phyloP scores from a whole-genome alignment of 1,140 invertebrate species.

The Lysiphlebus fabarum region DNA sequence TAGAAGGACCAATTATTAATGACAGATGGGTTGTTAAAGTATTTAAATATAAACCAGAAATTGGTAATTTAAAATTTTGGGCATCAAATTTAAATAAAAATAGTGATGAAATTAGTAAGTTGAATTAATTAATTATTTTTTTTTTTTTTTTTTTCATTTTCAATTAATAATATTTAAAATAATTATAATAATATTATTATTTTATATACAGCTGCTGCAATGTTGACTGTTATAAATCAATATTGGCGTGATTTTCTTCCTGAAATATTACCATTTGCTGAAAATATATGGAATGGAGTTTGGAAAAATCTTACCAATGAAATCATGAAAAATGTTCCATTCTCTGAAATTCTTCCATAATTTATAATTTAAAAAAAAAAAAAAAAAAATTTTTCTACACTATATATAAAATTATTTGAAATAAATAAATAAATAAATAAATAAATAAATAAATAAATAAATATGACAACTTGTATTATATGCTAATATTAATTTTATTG shows the following conservation, averaged over 20 bases:
- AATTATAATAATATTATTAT: background rate
- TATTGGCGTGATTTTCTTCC: constrained; percentile 61
- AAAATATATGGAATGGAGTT: constrained; percentile 52
- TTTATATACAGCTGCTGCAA: constrained; percentile 50
- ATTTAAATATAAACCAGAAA: constrained; percentile 62
- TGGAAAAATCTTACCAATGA: constrained; percentile 38
- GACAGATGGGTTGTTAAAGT: constrained; percentile 56
- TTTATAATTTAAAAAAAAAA: too few species aligned
- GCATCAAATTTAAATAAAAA: constrained; percentile 59
- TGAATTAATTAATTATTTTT: constrained; percentile 21
- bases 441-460: too few species aligned
- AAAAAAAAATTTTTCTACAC: too few species aligned
- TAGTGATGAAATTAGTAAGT: constrained; percentile 59
- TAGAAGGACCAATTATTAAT: constrained; percentile 41
- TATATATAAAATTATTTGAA: too few species aligned
- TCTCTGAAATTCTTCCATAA: constrained; percentile 47
- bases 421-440: too few species aligned
- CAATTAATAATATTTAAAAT: background rate
- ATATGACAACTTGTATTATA: too few species aligned
- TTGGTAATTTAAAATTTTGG: constrained; percentile 57
- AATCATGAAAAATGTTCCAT: constrained; percentile 47
- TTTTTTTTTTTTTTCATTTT: background rate
- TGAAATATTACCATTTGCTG: constrained; percentile 54
- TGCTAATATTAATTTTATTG: too few species aligned
- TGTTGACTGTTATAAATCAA: constrained; percentile 56